Base-by-base conservation (phyloP, 2,113 vertebrate species). In the Hippocampus abdominalis region DNA sequence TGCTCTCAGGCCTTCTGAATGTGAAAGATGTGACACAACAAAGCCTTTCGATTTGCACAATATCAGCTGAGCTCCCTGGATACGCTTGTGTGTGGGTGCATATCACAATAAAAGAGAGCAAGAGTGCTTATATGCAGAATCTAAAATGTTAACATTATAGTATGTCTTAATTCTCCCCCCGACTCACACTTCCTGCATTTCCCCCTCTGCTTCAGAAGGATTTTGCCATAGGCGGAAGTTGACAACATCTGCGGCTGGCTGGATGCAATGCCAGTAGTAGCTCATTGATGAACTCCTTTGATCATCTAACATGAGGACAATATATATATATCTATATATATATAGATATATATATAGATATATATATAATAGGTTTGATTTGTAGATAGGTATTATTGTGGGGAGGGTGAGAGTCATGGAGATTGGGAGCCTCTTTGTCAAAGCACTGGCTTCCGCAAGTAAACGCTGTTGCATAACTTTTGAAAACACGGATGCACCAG, bases 21-120 rank as follows among this genome's bases (percentile, higher is more conserved):
- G n/a, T 81, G 80, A 85, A 86, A 71, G 70, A 85, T 79, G 75
- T 64, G 3, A 2, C 70, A 64, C n/a, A 73, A 53, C 71, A 66
- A 60, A 59, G 66, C 15, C 20, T 29, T 39, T 23, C 32, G 16
- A 78, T 68, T 69, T 78, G 49, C 49, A 51, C 49, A 51, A 51
- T 51, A 51, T 51, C 49, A 51, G 66, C 16, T 27, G n/a, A 75
- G 53, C 54, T 77, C 72, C 74, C 69, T 51, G n/a, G 25, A 36
- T 72, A 67, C 44, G 18, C 49, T 2, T 62, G 44, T 23, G 63
- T 64, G 73, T 68, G 53, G 32, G 48, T 42, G 13, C 46, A 32
- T 21, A 21, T 21, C 48, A 64, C 56, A 29, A 60, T 32, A 44
- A 51, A n/a, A 63, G 13, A n/a, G 3, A 57, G 57, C 36, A 46